Evolutionary conservation across 2,888 invertebrate genomes (phyloP).

Genomic region (Gymnoscelis rufifasciata): DNA sequence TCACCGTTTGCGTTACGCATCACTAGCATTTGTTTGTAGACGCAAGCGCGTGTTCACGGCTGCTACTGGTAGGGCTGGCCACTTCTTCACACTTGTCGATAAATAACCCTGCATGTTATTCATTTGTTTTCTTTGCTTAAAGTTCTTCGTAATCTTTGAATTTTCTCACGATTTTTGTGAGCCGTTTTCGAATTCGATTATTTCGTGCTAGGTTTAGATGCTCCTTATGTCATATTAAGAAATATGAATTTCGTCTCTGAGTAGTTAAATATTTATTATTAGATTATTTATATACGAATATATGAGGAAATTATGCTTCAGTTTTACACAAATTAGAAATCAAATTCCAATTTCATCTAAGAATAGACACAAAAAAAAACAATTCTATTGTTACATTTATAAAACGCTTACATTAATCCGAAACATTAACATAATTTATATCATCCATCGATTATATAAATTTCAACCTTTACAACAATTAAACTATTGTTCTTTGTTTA

Average conservation of each 20-base stretch:
- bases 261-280: too few species aligned
- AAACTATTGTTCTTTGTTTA: conserved; percentile 59
- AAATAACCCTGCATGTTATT: conserved; percentile 53
- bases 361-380: neutral
- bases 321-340: too few species aligned
- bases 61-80: conserved; percentile 69
- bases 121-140: neutral
- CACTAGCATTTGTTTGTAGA: conserved; percentile 72
- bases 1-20: conserved; percentile 78
- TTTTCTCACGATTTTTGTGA: neutral
- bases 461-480: conserved; percentile 50
- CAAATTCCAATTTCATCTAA: neutral
- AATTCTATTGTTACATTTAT: conserved; percentile 4
- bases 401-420: conserved; percentile 23
- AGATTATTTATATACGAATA: too few species aligned
- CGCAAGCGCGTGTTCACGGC: conserved; percentile 55
- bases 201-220: too few species aligned
- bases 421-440: conserved; percentile 25
- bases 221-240: too few species aligned
- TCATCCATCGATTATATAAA: conserved; percentile 28
- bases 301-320: too few species aligned
- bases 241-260: too few species aligned
- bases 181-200: too few species aligned
- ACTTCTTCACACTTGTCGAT: conserved; percentile 63
- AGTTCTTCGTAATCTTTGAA: neutral